Evolutionary conservation across 2,797 vertebrate species (phyloP).

Genomic region (Botia kubotai): DNA sequence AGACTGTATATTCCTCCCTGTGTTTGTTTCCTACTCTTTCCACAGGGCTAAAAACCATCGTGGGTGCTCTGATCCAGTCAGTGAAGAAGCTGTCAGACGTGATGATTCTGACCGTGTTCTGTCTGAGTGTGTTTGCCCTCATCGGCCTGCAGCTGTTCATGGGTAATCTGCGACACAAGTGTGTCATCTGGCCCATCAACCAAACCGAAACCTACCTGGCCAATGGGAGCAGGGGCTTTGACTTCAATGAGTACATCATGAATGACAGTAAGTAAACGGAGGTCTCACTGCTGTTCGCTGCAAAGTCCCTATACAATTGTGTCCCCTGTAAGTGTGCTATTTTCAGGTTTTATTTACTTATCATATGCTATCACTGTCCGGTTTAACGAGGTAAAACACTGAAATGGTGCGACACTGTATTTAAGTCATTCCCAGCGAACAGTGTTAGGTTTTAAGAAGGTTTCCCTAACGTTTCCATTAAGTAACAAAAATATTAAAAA

Average conservation of each 20-base stretch:
- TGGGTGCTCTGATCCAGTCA: slow-evolving; percentile 97
- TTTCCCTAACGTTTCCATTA: too few species aligned
- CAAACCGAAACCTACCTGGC: slow-evolving; percentile 80
- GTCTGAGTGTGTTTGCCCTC: slow-evolving; percentile 97
- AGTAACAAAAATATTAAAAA: too few species aligned
- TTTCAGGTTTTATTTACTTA: too few species aligned
- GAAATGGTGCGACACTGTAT: too few species aligned
- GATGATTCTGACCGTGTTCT: slow-evolving; percentile 99
- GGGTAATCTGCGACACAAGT: slow-evolving; percentile 96
- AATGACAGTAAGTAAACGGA: slow-evolving; percentile 84
- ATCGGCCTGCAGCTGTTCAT: slow-evolving; percentile 98
- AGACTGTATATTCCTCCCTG: slow-evolving; percentile 41
- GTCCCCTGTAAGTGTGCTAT: too few species aligned
- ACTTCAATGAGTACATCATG: slow-evolving; percentile 91
- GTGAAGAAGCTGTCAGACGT: slow-evolving; percentile 99
- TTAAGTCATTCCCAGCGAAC: too few species aligned
- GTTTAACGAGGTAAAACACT: too few species aligned
- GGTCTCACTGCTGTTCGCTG: too few species aligned
- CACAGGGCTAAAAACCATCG: slow-evolving; percentile 97
- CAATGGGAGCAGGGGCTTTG: slow-evolving; percentile 88
- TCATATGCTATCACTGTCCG: too few species aligned
- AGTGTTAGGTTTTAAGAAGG: too few species aligned
- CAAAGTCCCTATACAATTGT: too few species aligned
- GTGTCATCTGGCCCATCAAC: slow-evolving; percentile 94
- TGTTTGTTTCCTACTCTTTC: slow-evolving; percentile 50